phyloP scores from a whole-genome alignment of 2,113 vertebrate genomes.

The Atrichornis clamosus region DNA sequence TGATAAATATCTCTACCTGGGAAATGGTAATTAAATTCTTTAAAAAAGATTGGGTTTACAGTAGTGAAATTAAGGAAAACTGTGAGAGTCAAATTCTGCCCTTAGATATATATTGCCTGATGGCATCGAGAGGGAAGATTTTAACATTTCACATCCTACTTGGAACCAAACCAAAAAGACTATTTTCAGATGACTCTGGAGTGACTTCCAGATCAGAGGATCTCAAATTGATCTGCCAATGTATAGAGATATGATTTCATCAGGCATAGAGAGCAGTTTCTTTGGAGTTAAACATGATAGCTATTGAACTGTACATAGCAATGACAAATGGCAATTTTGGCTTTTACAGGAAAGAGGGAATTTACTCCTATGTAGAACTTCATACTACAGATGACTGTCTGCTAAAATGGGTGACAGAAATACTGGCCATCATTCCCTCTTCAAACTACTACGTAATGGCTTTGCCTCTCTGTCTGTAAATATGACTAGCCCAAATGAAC shows the following conservation, averaged over 20 bases:
- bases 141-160: background rate
- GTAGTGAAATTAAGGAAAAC: background rate
- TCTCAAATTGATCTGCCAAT: background rate
- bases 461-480: background rate
- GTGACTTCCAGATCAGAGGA: background rate
- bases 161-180: slow-evolving; percentile 6
- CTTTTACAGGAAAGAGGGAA: background rate
- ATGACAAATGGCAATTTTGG: background rate
- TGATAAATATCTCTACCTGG: background rate
- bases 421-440: background rate
- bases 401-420: background rate
- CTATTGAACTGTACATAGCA: background rate
- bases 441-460: background rate
- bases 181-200: slow-evolving; percentile 5
- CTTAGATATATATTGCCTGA: background rate
- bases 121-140: background rate
- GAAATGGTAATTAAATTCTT: background rate
- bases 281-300: background rate
- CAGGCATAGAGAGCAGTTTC: background rate
- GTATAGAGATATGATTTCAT: background rate
- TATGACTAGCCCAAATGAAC: background rate
- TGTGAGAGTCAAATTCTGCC: background rate
- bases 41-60: background rate
- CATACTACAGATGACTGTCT: background rate
- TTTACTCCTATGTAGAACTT: background rate